These are phyloP conservation scores for Aphodius sticticus DNA, from an alignment of 2,888 invertebrate species.

Conservation along the genomic window DNA sequence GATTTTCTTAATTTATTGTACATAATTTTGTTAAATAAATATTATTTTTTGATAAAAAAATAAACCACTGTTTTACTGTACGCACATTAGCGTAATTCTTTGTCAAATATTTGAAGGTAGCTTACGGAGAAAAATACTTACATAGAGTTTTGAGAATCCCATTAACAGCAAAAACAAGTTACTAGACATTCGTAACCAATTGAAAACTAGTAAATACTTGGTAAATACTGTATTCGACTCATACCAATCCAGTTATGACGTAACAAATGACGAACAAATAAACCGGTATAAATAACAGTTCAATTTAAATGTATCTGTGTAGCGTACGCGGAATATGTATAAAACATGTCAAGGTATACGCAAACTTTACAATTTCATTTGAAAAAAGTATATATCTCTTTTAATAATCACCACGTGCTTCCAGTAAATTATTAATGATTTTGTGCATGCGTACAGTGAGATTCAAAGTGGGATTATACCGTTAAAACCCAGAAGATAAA, in stretches of 20 bases:
- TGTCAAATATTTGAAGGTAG: background rate
- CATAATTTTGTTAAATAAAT: conserved; percentile 17
- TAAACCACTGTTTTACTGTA: background rate
- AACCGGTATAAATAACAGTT: background rate
- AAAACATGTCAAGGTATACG: background rate
- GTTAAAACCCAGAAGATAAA: background rate
- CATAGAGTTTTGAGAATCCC: background rate
- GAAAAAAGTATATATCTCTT: background rate
- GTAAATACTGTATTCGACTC: background rate
- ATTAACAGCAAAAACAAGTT: background rate
- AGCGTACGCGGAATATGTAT: background rate
- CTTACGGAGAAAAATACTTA: background rate
- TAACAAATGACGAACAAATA: background rate
- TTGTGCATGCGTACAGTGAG: background rate
- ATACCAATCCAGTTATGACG: background rate
- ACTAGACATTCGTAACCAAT: background rate
- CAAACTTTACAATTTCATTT: background rate
- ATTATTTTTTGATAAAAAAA: conserved; percentile 21
- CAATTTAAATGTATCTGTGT: background rate
- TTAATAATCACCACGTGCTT: background rate
- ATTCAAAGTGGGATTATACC: background rate
- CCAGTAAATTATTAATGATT: background rate
- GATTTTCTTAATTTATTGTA: conserved; percentile 27
- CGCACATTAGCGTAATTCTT: conserved; percentile 6
- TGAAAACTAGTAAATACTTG: background rate